These are phyloP conservation scores for Odontesthes bonariensis DNA, from an alignment of 2,113 vertebrate species.

Conservation along the genomic window DNA sequence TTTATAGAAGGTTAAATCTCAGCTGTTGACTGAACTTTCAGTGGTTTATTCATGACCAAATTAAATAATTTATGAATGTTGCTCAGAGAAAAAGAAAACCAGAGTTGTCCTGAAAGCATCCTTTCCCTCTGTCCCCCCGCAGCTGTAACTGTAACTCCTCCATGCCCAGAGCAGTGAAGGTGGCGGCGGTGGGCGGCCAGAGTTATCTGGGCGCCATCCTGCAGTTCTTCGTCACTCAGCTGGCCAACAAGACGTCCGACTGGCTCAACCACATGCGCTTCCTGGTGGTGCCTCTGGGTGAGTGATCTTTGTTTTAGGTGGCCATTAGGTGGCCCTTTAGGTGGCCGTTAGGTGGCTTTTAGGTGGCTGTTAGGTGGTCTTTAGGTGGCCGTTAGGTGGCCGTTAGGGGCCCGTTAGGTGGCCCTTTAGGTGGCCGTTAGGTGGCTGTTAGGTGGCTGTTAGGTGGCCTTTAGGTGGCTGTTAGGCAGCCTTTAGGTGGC, in stretches of 20 bases:
- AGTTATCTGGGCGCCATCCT: slow-evolving; percentile 90
- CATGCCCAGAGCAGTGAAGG: slow-evolving; percentile 90
- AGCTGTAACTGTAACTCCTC: slow-evolving; percentile 94
- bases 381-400: background rate
- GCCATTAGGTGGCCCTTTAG: background rate
- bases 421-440: too few relatives aligned
- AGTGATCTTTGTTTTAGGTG: slow-evolving; percentile 39
- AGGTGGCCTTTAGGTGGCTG: background rate
- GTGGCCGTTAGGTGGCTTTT: background rate
- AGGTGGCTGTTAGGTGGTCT: background rate
- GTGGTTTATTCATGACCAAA: too few relatives aligned
- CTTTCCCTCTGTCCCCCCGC: background rate
- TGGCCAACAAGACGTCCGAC: slow-evolving; percentile 91
- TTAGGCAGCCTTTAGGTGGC: background rate
- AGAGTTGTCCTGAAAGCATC: background rate
- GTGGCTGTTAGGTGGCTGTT: background rate
- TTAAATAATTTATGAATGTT: too few relatives aligned
- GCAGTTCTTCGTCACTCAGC: slow-evolving; percentile 91
- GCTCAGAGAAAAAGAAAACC: too few relatives aligned
- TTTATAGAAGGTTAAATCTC: too few relatives aligned
- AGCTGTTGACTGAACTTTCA: too few relatives aligned
- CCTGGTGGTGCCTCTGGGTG: slow-evolving; percentile 91
- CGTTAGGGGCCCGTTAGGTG: too few relatives aligned
- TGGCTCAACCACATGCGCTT: slow-evolving; percentile 92
- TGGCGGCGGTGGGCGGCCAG: slow-evolving; percentile 88